phyloP scores from a whole-genome alignment of 2,888 invertebrate species.

The Hyalella azteca region DNA sequence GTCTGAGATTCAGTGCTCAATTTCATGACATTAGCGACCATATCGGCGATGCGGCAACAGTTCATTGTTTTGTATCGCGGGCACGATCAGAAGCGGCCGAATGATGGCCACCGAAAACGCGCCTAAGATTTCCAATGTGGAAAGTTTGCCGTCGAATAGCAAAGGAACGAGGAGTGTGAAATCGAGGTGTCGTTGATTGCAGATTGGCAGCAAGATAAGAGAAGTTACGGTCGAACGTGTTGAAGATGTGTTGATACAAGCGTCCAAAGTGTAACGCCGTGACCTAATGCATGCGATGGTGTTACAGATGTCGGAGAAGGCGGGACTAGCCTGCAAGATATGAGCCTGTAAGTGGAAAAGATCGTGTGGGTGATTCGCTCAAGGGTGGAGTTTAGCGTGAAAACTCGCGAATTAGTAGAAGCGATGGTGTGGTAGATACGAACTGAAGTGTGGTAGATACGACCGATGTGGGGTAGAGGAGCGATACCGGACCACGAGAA shows the following conservation, averaged over 20 bases:
- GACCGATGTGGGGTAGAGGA: background rate
- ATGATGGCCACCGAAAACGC: no score
- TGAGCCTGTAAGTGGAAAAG: background rate
- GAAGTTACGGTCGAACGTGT: slow-evolving; percentile 35
- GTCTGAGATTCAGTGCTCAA: background rate
- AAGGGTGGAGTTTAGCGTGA: slow-evolving; percentile 11
- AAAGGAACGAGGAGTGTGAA: background rate
- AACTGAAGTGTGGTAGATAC: slow-evolving; percentile 10
- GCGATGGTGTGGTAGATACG: slow-evolving; percentile 30
- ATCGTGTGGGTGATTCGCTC: background rate
- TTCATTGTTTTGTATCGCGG: background rate
- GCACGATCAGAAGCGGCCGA: no score
- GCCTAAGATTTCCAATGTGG: background rate
- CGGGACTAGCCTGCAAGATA: background rate
- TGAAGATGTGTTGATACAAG: slow-evolving; percentile 35
- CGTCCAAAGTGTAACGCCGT: slow-evolving; percentile 7
- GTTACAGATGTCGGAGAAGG: slow-evolving; percentile 3
- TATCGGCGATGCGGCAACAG: background rate
- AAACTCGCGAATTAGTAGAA: slow-evolving; percentile 15
- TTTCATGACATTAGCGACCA: background rate
- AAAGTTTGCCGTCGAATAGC: background rate
- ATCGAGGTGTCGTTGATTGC: slow-evolving; percentile 15
- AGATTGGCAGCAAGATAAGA: background rate
- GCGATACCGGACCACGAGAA: slow-evolving; percentile 2
- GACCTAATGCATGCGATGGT: slow-evolving; percentile 36